Base-by-base conservation (phyloP, 2,113 vertebrate genomes). In the Xiphophorus couchianus region DNA sequence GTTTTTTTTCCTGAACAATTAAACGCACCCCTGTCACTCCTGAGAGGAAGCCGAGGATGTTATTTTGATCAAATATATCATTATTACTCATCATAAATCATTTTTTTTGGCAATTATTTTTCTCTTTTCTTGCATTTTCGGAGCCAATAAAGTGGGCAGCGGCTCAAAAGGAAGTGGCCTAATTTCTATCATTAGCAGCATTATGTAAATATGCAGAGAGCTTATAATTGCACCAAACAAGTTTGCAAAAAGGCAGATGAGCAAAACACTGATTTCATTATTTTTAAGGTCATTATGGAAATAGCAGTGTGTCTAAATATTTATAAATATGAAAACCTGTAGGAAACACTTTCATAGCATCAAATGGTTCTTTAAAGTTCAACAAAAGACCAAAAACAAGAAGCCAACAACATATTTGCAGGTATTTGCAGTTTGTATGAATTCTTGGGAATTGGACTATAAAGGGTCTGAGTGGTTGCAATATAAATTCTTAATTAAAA, bases 171-270 rank as follows among this genome's bases (percentile, higher is more conserved):
- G 80, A 84, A 89, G 82, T 80, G 77, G 68, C 42, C 77, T 81
- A 88, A 58, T 84, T 88, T 74, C 83, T 71, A 65, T 88, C 82
- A 82, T 92, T 88, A 84, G 64, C 44, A 69, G 63, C 86, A 84
- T 88, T 88, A 89, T 90, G 87, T 91, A 85, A 91, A 92, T 85
- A 83, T 86, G 81, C 84, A 84, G 79, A 88, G 85, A 92, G 83
- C 84, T 58, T 72, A 62, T 93, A 88, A 93, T 92, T 89, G 74
- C 66, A 72, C 76, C 73, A 88, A 88, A 90, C 62, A 39, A 87
- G 81, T n/a, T 28, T 42, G 31, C 12, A 62, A 17, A 51, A 82
- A 10, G 77, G 71, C 60, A 64, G 63, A 82, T 29, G 15, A 33
- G 66, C 35, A 63, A 75, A 82, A 77, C 61, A 66, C 29, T 77